Percentiles rank a stretch among this genome's conserved stretches.
phyloP scores from a whole-genome alignment of 2,113 vertebrate species.

The Nesoenas mayeri region DNA sequence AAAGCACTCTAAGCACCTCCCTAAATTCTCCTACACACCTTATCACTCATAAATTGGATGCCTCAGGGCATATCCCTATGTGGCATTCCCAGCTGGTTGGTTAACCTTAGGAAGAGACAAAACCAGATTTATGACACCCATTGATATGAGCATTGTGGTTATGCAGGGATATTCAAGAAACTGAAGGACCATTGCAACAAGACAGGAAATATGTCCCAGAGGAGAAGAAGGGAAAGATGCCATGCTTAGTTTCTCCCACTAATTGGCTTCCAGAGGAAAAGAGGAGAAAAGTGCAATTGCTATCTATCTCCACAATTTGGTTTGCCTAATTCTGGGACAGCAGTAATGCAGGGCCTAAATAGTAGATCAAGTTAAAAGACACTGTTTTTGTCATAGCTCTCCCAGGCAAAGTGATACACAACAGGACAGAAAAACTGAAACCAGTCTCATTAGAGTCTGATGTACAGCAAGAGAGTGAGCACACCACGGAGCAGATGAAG shows the following conservation, averaged over 20 bases:
- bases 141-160: background rate
- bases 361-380: background rate
- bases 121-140: background rate
- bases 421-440: background rate
- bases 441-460: background rate
- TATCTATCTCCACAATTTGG: background rate
- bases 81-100: background rate
- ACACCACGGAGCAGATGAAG: background rate
- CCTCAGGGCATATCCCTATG: background rate
- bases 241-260: background rate
- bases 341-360: background rate
- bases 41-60: background rate
- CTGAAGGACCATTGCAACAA: background rate
- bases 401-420: background rate
- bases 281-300: background rate
- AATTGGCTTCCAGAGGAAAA: background rate
- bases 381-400: background rate
- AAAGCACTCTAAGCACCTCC: background rate
- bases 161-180: background rate
- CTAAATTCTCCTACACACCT: background rate
- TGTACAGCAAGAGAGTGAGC: accelerated
- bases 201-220: background rate
- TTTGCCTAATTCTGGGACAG: background rate
- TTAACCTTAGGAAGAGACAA: background rate
- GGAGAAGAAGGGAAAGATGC: background rate